Conservation (phyloP, 2,888 invertebrate genomes). For the Allygus modestus region DNA sequence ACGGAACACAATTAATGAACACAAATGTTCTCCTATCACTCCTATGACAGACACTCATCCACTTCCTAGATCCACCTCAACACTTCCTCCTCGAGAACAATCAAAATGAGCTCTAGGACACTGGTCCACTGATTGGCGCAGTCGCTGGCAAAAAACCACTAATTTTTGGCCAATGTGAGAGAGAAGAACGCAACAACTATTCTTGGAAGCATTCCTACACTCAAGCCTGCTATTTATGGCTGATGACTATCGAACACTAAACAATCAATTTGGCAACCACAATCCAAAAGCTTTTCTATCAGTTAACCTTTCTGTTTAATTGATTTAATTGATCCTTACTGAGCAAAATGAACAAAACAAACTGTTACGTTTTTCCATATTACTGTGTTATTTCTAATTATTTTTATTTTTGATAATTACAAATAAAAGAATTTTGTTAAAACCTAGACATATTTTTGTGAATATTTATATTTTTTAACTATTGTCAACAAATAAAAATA, state of each 20-base stretch:
- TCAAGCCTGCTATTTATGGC: constrained; percentile 29
- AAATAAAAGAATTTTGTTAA: no score
- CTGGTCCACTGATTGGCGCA: not conserved
- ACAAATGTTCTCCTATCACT: constrained; percentile 6
- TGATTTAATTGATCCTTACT: not conserved
- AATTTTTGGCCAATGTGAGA: constrained; percentile 35
- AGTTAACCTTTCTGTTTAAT: not conserved
- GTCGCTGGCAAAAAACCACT: constrained; percentile 40
- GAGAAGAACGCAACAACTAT: constrained; percentile 15
- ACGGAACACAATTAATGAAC: constrained; percentile 28
- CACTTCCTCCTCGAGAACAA: constrained; percentile 42
- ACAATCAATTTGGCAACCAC: constrained; percentile 26
- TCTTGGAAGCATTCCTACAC: constrained; percentile 35
- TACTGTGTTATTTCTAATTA: no score
- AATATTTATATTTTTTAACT: no score
- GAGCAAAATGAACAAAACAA: no score
- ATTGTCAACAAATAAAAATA: no score
- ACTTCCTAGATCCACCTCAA: not conserved
- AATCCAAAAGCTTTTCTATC: not conserved
- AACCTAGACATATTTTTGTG: no score
- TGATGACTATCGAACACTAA: constrained; percentile 41
- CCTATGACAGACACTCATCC: not conserved
- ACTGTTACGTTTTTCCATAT: no score
- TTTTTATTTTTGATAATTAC: no score
- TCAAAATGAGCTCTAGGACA: not conserved